Evolutionary conservation across 1,140 invertebrate genomes (phyloP), one percentile per base, ranked within the genome.

Genomic region (Eurosta solidaginis): DNA sequence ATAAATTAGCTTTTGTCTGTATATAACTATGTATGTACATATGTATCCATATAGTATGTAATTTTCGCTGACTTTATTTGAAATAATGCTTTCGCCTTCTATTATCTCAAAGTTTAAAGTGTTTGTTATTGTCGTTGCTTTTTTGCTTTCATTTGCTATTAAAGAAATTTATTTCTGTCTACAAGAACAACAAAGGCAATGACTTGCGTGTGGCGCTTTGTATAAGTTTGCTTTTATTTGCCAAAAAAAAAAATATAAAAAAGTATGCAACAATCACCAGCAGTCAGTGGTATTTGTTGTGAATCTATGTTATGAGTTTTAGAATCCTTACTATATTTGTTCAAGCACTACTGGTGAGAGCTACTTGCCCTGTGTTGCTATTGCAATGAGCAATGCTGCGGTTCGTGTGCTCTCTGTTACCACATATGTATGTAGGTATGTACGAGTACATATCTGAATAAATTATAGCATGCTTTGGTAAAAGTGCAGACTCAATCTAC

Each of bases 61-160:
- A 40, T 68, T 52, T 68, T 68, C 40, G 59, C 59, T 68, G 59
- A 68, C 29, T 68, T 42, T n/a, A 14, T 68, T 68, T 40, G 17
- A 36, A 68, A 68, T 68, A 40, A 68, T 68, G 33, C 40, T 40
- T 68, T 68, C n/a, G 14, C 59, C n/a, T 40, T 68, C 29, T 22
- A 40, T 33, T 68, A 40, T 68, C 22, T 20, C 59, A 22, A 2
- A 22, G 59, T 40, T 68, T 20, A 3, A 7, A 17, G 10, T 29
- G 1, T 3, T 27, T 54, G 9, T 54, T 54, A 49, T n/a, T 29
- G 3, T 25, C 27, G n/a, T n/a, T 17, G 6, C 1, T 3, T 20
- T 50, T 50, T 12, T 45, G 2, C 7, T 33, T 33, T 68, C 20
- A 22, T 40, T 68, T 68, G 22, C 33, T 40, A 9, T 20, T n/a